These are phyloP conservation scores for Plagodis dolabraria DNA, from an alignment of 2,888 invertebrate genomes.

Conservation along the genomic window DNA sequence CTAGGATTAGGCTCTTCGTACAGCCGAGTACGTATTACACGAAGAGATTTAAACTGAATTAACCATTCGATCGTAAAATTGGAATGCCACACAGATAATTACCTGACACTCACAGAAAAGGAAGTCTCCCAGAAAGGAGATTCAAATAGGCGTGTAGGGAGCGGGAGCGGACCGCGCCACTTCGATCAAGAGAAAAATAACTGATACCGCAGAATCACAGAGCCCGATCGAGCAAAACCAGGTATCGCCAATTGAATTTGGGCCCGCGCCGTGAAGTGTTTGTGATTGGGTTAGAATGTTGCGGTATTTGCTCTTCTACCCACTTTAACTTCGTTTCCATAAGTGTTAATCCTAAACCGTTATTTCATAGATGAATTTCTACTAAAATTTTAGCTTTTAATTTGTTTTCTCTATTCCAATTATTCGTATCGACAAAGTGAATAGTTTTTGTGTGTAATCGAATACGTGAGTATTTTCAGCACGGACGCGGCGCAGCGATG, in stretches of 20 bases:
- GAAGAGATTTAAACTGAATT: constrained; percentile 85
- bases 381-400: no score
- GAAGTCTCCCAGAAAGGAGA: constrained; percentile 79
- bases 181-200: constrained; percentile 69
- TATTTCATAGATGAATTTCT: background rate
- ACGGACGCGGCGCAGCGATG: constrained; percentile 26
- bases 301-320: constrained; percentile 32
- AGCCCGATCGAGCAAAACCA: constrained; percentile 64
- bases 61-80: constrained; percentile 85
- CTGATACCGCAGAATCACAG: constrained; percentile 65
- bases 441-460: constrained; percentile 31
- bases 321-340: constrained; percentile 23
- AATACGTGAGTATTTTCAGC: constrained; percentile 13
- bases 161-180: constrained; percentile 57
- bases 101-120: constrained; percentile 85
- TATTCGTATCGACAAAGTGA: constrained; percentile 15
- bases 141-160: constrained; percentile 81
- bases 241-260: constrained; percentile 68
- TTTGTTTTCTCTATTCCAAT: background rate
- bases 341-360: constrained; percentile 14
- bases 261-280: constrained; percentile 42
- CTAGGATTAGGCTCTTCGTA: constrained; percentile 78
- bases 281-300: constrained; percentile 40
- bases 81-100: constrained; percentile 85
- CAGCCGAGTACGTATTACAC: constrained; percentile 76